phyloP scores from a whole-genome alignment of 2,888 invertebrate genomes.

The Macropis europaea region DNA sequence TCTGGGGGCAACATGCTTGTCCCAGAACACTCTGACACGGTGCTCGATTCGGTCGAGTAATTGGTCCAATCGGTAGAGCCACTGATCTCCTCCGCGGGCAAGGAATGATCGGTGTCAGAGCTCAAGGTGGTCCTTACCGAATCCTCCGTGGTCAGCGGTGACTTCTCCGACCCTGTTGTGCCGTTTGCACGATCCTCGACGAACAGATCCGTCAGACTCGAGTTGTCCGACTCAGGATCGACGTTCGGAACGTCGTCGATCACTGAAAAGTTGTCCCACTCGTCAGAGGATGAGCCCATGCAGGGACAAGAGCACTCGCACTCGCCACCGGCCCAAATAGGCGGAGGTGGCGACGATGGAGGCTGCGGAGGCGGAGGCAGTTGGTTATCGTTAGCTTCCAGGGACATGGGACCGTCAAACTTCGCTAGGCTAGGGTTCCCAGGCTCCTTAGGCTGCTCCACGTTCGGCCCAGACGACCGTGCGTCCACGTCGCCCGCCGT shows the following conservation, averaged over 20 bases:
- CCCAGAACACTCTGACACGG: constrained; percentile 74
- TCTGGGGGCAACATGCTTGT: constrained; percentile 83
- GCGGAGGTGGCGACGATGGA: constrained; percentile 70
- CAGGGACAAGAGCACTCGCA: constrained; percentile 89
- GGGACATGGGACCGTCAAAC: constrained; percentile 4
- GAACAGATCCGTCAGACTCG: constrained; percentile 13
- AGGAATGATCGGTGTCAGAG: constrained; percentile 41
- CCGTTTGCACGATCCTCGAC: neutral
- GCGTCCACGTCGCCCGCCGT: constrained; percentile 80
- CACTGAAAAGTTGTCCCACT: constrained; percentile 69
- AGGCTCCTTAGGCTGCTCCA: constrained; percentile 77
- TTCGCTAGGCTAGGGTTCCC: constrained; percentile 30
- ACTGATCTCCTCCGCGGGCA: constrained; percentile 42
- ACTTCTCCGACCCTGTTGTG: neutral
- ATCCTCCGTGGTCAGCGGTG: constrained; percentile 26
- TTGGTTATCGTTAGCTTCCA: constrained; percentile 53
- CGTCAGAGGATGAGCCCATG: constrained; percentile 80
- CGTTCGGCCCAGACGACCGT: constrained; percentile 81
- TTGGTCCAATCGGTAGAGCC: constrained; percentile 52
- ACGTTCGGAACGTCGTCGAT: constrained; percentile 43
- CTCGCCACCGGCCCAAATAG: constrained; percentile 84
- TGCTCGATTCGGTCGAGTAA: constrained; percentile 63
- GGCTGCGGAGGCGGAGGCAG: constrained; percentile 77
- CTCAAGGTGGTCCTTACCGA: constrained; percentile 50
- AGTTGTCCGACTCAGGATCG: constrained; percentile 34